These are phyloP conservation scores for Catharus ustulatus DNA, from an alignment of 2,797 vertebrate genomes.

Conservation along the genomic window DNA sequence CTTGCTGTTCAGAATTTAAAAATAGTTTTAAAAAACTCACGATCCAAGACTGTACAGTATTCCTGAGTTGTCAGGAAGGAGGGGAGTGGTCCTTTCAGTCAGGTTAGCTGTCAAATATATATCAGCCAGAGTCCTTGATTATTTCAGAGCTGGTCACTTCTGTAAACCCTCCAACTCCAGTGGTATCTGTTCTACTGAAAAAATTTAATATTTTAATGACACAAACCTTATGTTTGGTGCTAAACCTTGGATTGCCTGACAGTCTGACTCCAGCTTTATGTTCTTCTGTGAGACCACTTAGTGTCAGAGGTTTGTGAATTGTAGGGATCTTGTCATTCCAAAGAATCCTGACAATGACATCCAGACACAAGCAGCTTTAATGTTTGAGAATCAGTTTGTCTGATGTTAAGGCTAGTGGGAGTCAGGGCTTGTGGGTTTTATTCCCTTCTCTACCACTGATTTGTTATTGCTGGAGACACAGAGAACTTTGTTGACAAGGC, in stretches of 20 bases:
- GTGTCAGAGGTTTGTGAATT: not conserved
- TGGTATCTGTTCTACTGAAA: not conserved
- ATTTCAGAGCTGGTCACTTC: not conserved
- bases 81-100: not conserved
- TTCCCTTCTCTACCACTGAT: not conserved
- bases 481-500: not conserved
- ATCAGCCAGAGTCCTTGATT: not conserved
- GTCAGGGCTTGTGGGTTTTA: not conserved
- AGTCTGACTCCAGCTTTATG: not conserved
- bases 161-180: not conserved
- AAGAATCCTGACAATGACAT: not conserved
- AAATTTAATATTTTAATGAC: not conserved
- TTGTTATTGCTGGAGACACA: not conserved
- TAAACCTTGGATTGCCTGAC: not conserved
- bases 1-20: not conserved
- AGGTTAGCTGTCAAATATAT: not conserved
- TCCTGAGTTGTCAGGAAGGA: not conserved
- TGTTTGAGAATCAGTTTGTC: not conserved
- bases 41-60: not conserved
- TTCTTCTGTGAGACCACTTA: not conserved
- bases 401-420: not conserved
- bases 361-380: not conserved
- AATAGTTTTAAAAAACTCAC: not conserved
- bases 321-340: accelerated
- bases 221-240: not conserved